Evolutionary conservation across 2,888 invertebrate genomes (phyloP), one percentile per base, ranked within the genome.

Genomic region (Auanema freiburgensis): DNA sequence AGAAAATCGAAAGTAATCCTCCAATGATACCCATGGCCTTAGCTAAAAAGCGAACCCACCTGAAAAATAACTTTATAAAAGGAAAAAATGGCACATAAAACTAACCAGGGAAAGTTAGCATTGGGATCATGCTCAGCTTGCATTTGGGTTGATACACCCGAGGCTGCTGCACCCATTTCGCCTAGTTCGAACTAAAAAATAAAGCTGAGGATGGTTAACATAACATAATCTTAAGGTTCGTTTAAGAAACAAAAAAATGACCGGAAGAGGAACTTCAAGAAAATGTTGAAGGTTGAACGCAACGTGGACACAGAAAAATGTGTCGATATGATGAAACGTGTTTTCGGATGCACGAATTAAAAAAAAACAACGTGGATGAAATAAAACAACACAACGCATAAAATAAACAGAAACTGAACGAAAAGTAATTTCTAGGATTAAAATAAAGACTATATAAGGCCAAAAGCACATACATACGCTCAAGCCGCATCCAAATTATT

Each of bases 21-120:
- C 82, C 82, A 50, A 80, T 59, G 57, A 82, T 82, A 25, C 80
- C 82, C 25, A 82, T 69, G 16, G 77, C 82, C 64, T 82, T 82
- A 23, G 82, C 82, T 52, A 83, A 68, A 59, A 76, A 81, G 2
- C 80, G 73, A 41, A 79, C 70, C 80, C 80, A 80, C 77, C 74
- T 75, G 57, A 21, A 70, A 60, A 11, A 18, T 1, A n/a, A n/a
- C 11, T 50, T 16, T 42, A 23, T 54, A 10, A 21, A 33, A 55
- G 10, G 11, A 23, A 16, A 51, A 42, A 53, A 25, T 2, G 12
- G 1, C 41, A 21, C 10, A 12, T 41, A 10, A 54, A 24, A 53
- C 54, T 49, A 12, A 72, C 74, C 74, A 79, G 43, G 76, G 74
- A 52, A 77, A 79, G 25, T 69, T 67, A 25, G 80, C 80, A 59